A percentile compares a stretch with the other conserved stretches of the same genome.
These are phyloP conservation scores for Lagorchestes hirsutus DNA, from an alignment of 2,797 vertebrate genomes.

Conservation along the genomic window DNA sequence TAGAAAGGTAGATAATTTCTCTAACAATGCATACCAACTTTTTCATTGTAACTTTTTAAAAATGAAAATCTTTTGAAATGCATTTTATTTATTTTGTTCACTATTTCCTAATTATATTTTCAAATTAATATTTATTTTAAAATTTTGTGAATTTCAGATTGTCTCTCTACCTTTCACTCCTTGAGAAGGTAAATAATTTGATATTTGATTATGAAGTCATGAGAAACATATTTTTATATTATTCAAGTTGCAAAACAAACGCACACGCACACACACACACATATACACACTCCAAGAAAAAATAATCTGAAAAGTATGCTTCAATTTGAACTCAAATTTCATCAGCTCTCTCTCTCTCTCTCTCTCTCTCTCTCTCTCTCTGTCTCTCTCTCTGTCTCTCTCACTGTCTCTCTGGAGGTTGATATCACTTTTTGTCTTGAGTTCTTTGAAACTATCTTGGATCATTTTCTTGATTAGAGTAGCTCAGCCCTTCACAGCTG, in stretches of 20 bases:
- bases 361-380: neutral
- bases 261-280: no score
- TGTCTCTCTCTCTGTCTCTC: no score
- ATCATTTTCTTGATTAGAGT: no score
- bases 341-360: neutral
- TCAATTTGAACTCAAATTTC: neutral
- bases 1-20: neutral
- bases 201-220: no score
- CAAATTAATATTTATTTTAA: neutral
- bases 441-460: no score
- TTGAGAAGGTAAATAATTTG: neutral
- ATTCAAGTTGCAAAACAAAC: neutral
- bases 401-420: no score
- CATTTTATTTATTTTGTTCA: neutral
- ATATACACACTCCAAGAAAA: neutral
- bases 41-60: neutral
- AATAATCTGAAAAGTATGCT: neutral
- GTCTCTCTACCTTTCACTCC: neutral
- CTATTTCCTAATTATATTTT: neutral
- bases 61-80: neutral
- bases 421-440: no score
- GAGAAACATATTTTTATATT: neutral
- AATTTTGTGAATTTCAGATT: neutral
- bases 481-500: no score
- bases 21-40: neutral